Percentiles rank a stretch among this genome's conserved stretches.
phyloP scores from a whole-genome alignment of 2,888 invertebrate species.

The Apomyelois bistriatella region DNA sequence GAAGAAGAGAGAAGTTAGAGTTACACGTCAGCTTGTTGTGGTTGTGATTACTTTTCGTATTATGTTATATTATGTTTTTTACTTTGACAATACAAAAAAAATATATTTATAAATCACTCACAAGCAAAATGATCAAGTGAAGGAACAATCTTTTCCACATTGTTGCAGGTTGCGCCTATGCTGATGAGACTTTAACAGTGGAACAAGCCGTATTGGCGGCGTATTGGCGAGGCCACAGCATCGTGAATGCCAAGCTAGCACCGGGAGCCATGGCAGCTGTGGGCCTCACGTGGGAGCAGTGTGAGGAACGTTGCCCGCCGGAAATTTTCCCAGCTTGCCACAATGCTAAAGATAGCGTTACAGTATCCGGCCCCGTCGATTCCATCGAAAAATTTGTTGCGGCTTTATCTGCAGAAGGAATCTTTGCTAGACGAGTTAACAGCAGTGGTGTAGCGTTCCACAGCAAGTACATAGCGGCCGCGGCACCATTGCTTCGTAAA shows the following conservation, averaged over 20 bases:
- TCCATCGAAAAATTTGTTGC: conserved; percentile 85
- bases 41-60: no score
- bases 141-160: not conserved
- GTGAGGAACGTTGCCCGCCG: conserved; percentile 85
- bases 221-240: conserved; percentile 94
- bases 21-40: no score
- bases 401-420: conserved; percentile 84
- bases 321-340: conserved; percentile 96
- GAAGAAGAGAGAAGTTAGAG: no score
- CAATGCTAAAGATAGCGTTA: conserved; percentile 96
- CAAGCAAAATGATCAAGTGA: not conserved
- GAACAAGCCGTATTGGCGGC: conserved; percentile 97
- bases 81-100: no score
- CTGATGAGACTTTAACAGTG: conserved; percentile 95
- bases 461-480: conserved; percentile 92
- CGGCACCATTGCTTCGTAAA: conserved; percentile 88
- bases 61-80: no score
- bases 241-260: conserved; percentile 86
- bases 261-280: conserved; percentile 95
- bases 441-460: conserved; percentile 97
- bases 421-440: conserved; percentile 92
- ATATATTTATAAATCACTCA: not conserved
- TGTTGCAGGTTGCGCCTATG: conserved; percentile 92
- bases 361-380: conserved; percentile 89
- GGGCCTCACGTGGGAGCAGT: conserved; percentile 93